Percentiles rank a stretch among this genome's conserved stretches.
phyloP scores from a whole-genome alignment of 2,113 vertebrate genomes.

The Pipra filicauda region DNA sequence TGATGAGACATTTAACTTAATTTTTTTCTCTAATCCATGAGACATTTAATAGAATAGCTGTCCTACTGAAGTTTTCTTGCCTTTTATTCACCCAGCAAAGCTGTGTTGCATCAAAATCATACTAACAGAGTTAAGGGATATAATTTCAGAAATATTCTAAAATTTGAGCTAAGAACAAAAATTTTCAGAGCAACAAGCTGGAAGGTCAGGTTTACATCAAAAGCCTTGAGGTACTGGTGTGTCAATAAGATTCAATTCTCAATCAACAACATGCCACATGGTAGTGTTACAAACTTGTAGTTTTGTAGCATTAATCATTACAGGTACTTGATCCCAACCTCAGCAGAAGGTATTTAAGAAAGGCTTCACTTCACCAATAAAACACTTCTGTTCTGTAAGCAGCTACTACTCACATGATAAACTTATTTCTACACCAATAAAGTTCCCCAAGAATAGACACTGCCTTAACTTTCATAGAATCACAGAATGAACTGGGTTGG shows the following conservation, averaged over 20 bases:
- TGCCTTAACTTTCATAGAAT: background rate
- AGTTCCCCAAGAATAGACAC: background rate
- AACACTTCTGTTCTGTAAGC: background rate
- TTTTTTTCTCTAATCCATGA: background rate
- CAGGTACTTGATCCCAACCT: background rate
- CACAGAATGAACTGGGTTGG: background rate
- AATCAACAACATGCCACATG: accelerated
- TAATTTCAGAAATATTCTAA: background rate
- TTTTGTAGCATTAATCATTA: background rate
- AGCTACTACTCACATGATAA: background rate
- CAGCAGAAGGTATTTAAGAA: background rate
- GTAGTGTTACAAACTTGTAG: background rate
- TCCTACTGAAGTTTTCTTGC: background rate
- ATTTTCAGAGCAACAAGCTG: background rate
- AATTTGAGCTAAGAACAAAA: background rate
- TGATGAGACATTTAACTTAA: background rate
- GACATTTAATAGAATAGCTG: background rate
- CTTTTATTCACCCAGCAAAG: background rate
- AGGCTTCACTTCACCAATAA: background rate
- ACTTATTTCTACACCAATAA: background rate
- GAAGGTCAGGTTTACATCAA: background rate
- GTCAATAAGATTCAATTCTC: background rate
- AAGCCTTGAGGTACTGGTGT: background rate
- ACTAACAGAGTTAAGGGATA: background rate
- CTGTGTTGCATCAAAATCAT: background rate